Evolutionary conservation across 2,797 vertebrate species (phyloP), one percentile per base, ranked within the genome.

Genomic region (Poecilia velifera): DNA sequence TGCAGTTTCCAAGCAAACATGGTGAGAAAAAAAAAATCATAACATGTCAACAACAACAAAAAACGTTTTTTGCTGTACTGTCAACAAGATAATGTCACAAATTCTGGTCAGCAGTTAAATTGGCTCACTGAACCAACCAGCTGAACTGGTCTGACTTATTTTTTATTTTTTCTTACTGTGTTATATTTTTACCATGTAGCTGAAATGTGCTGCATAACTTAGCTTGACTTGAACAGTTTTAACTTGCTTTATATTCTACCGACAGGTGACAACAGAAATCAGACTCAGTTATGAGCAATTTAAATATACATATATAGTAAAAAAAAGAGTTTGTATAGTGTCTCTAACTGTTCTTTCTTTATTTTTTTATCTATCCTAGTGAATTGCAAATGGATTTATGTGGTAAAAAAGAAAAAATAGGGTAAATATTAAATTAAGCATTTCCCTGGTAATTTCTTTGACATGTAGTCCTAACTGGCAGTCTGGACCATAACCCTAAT

Each of bases 1-100:
- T 96, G 81, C 31, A 51, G 13, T 34, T 72, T 43, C 1, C 64
- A 0, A 55, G 74, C 62, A 77, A 0, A 79, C 28, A 1, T 31
- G 31, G 70, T 59, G 77, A 14, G 71, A 8, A 10, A 55, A 53
- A 22, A 25, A 55, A 1, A 55, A 55, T 3, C 9, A 55, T 1
- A 55, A 55, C 25, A 57, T 57, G 0, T 57, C 25, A 53, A 25
- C 53, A 55, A 10, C 22, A 55, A 53, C 6, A 53, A 22, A 53
- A 20, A 51, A 22, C 18, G 0, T 20, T 57, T 4, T 12, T 28
- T 13, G 55, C 6, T 57, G 10, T 13, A 28, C 55, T 12, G n/a
- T 62, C 13, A 6, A 18, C 34, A 20, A 62, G 34, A 34, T 62
- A 8, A 28, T 57, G 25, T 28, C 55, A n/a, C 28, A 66, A 66